phyloP scores from a whole-genome alignment of 2,797 vertebrate species.

The Morus bassanus region DNA sequence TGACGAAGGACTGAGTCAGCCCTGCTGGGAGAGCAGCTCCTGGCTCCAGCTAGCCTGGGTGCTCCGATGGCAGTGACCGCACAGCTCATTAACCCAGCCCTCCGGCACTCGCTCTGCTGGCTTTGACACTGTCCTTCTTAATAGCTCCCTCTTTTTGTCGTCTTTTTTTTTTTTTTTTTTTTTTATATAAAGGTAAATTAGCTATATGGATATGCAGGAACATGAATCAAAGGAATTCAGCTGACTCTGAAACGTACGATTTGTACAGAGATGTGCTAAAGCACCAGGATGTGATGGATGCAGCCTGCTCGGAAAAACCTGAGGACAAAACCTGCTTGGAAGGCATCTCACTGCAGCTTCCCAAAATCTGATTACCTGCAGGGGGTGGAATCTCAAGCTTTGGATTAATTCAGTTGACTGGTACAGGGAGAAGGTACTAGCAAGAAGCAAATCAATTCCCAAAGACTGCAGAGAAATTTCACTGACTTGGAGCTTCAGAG shows the following conservation, averaged over 20 bases:
- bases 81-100: background rate
- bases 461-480: background rate
- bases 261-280: background rate
- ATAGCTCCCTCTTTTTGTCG: background rate
- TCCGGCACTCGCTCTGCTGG: background rate
- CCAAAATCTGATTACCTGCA: conserved; percentile 21
- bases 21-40: conserved; percentile 21
- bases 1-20: background rate
- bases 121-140: conserved; percentile 1
- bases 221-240: conserved; percentile 24
- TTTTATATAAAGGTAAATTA: conserved; percentile 25
- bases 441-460: background rate
- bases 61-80: background rate
- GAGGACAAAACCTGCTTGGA: conserved; percentile 10
- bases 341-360: conserved; percentile 4
- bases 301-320: background rate
- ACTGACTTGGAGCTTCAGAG: background rate
- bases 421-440: background rate
- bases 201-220: background rate
- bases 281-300: background rate
- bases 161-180: no score
- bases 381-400: background rate
- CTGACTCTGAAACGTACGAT: background rate
- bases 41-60: conserved; percentile 37
- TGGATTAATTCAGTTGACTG: background rate